These are phyloP conservation scores for Ciconia boyciana DNA, from an alignment of 2,113 vertebrate species.

Conservation along the genomic window DNA sequence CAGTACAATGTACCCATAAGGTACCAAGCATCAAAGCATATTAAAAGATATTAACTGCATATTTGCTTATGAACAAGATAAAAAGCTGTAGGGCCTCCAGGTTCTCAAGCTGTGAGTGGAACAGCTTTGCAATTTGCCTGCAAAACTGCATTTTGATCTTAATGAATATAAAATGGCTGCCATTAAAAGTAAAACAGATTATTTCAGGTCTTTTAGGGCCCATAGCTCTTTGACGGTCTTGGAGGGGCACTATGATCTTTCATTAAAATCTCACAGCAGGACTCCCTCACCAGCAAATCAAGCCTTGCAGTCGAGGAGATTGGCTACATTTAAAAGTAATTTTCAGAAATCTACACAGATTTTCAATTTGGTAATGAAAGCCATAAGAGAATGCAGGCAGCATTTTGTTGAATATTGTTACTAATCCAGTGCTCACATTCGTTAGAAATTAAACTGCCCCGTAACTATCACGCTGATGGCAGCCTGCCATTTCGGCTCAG, in stretches of 20 bases:
- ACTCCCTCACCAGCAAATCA: conserved; percentile 86
- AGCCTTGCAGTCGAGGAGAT: conserved; percentile 90
- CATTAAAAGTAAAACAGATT: conserved; percentile 99
- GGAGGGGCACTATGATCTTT: conserved; percentile 96
- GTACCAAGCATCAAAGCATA: conserved; percentile 90
- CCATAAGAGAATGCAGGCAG: conserved; percentile 81
- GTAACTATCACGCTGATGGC: conserved; percentile 81
- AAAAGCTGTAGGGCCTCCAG: conserved; percentile 90
- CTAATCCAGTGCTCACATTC: conserved; percentile 80
- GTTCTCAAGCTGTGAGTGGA: conserved; percentile 98
- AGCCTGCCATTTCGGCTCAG: conserved; percentile 84
- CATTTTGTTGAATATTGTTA: conserved; percentile 83
- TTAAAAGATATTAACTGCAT: conserved; percentile 95
- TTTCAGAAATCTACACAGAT: conserved; percentile 93
- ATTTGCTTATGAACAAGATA: conserved; percentile 92
- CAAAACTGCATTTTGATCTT: conserved; percentile 99
- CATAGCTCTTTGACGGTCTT: conserved; percentile 90
- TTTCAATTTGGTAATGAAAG: conserved; percentile 90
- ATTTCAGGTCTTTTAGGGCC: conserved; percentile 95
- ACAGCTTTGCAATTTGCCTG: conserved; percentile 99
- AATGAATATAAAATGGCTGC: conserved; percentile 99
- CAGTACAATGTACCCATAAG: conserved; percentile 83
- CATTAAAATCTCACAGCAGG: conserved; percentile 98
- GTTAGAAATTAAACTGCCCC: conserved; percentile 83
- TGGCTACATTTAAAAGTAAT: conserved; percentile 94